Percentiles rank a stretch among this genome's conserved stretches.
Evolutionary conservation across 2,797 vertebrate genomes (phyloP).

Genomic region (Alcedo atthis): DNA sequence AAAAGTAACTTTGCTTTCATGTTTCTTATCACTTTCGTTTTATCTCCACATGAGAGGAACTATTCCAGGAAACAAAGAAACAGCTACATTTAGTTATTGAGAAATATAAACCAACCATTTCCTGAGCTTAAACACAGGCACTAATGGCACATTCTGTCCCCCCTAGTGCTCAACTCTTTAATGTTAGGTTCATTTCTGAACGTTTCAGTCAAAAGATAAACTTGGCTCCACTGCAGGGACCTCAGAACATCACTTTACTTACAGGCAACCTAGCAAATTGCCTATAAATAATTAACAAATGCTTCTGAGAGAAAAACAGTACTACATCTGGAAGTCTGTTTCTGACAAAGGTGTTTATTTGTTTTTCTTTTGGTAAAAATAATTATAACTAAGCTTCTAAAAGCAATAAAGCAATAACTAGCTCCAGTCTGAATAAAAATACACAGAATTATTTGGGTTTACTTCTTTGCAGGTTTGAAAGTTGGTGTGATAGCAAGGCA

Average conservation of each 20-base stretch:
- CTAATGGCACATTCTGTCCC: background rate
- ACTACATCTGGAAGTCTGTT: background rate
- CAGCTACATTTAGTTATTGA: background rate
- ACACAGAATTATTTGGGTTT: background rate
- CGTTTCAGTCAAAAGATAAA: background rate
- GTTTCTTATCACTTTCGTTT: background rate
- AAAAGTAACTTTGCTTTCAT: background rate
- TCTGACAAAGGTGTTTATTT: background rate
- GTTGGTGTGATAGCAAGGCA: background rate
- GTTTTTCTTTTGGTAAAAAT: no score
- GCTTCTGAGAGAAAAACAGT: background rate
- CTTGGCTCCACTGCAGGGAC: background rate
- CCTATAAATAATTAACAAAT: background rate
- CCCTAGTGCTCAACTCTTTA: background rate
- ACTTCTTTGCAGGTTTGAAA: background rate
- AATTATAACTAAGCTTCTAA: background rate
- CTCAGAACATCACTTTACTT: background rate
- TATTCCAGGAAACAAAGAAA: background rate
- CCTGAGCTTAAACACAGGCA: background rate
- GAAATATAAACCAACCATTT: slow-evolving; percentile 10
- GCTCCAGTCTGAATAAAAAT: background rate
- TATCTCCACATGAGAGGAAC: background rate
- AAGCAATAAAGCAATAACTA: background rate
- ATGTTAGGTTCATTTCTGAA: background rate
- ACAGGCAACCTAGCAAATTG: background rate